These are phyloP conservation scores for Nysson spinosus DNA, from an alignment of 2,888 invertebrate species.

Conservation along the genomic window DNA sequence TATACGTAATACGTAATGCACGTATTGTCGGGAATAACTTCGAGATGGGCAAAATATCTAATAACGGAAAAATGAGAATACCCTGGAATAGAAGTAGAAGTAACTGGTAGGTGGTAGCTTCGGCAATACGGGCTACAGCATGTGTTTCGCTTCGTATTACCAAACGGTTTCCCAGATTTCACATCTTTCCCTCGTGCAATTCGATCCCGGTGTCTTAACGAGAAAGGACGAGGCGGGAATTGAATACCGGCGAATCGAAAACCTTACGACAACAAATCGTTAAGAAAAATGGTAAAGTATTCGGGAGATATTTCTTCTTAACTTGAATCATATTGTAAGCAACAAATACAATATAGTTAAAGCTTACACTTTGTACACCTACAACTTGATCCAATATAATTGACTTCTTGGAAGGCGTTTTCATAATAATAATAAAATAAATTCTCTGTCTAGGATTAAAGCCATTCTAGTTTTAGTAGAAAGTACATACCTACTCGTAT, in stretches of 20 bases:
- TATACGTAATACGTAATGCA: slow-evolving; percentile 21
- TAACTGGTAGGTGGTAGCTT: slow-evolving; percentile 24
- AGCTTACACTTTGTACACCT: no score
- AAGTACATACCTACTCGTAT: no score
- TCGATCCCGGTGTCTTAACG: slow-evolving; percentile 52
- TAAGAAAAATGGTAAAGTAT: background rate
- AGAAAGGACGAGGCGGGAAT: slow-evolving; percentile 15
- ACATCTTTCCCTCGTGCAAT: slow-evolving; percentile 56
- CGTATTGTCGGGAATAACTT: slow-evolving; percentile 32
- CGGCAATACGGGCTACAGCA: slow-evolving; percentile 41
- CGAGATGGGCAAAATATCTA: slow-evolving; percentile 59
- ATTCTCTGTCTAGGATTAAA: no score
- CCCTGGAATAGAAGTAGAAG: slow-evolving; percentile 2
- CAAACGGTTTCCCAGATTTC: slow-evolving; percentile 66
- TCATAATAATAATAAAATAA: no score
- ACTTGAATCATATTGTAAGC: slow-evolving; percentile 4
- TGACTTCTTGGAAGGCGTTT: no score
- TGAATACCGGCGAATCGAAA: slow-evolving; percentile 23
- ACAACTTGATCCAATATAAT: no score
- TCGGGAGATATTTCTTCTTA: background rate
- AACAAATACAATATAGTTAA: slow-evolving; percentile 1
- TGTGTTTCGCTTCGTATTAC: slow-evolving; percentile 66
- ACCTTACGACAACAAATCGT: slow-evolving; percentile 26
- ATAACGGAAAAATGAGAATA: slow-evolving; percentile 61
- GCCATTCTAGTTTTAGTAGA: no score